Percentiles rank a stretch among this genome's conserved stretches.
Evolutionary conservation across 2,888 invertebrate genomes (phyloP).

Genomic region (Tetramorium bicarinatum): DNA sequence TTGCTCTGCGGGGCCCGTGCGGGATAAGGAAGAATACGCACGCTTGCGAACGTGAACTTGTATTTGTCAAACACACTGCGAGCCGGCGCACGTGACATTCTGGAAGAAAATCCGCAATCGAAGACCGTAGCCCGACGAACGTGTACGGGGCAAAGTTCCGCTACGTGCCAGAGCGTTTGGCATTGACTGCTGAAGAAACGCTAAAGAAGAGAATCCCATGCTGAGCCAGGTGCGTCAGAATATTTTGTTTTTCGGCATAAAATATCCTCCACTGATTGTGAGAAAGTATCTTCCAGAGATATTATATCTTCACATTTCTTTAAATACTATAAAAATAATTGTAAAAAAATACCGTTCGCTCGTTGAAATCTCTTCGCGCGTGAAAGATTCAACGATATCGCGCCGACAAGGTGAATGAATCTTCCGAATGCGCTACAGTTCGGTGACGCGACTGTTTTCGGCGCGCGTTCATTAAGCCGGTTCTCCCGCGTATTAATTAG

Average conservation of each 20-base stretch:
- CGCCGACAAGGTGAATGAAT: constrained; percentile 1
- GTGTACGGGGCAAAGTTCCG: constrained; percentile 77
- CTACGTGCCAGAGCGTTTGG: constrained; percentile 76
- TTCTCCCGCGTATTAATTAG: constrained; percentile 60
- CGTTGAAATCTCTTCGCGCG: background rate
- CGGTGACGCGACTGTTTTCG: background rate
- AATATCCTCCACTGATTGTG: too few relatives aligned
- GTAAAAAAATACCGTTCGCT: background rate
- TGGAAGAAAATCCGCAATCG: constrained; percentile 18
- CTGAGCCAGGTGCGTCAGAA: background rate
- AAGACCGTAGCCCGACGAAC: constrained; percentile 51
- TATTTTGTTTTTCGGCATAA: background rate
- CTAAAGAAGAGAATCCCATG: constrained; percentile 57
- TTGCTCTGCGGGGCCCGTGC: background rate
- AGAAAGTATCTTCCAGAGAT: background rate
- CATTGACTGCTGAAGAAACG: constrained; percentile 71
- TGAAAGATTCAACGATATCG: background rate
- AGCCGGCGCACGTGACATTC: constrained; percentile 34
- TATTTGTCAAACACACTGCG: constrained; percentile 10
- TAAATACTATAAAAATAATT: background rate
- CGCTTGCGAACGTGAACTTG: background rate
- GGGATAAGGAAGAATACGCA: constrained; percentile 10
- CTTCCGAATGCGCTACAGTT: background rate
- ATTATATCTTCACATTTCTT: background rate
- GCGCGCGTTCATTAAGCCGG: background rate